A percentile compares a stretch with the other conserved stretches of the same genome.
These are phyloP conservation scores for Clarias pachynema DNA, from an alignment of 2,797 vertebrate species.

Conservation along the genomic window DNA sequence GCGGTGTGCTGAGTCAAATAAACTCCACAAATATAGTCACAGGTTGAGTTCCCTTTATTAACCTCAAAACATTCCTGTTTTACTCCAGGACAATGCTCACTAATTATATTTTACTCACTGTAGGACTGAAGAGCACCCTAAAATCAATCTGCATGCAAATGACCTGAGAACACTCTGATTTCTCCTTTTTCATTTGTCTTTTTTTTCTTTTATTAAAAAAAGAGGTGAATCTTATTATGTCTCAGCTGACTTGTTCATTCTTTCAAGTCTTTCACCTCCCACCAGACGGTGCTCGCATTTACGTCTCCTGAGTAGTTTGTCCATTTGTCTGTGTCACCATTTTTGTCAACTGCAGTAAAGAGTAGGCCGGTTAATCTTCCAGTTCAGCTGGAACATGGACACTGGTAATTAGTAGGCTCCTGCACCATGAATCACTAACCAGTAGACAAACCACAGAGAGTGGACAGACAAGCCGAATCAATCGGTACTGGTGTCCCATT, in stretches of 20 bases:
- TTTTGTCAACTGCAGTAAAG: slow-evolving; percentile 54
- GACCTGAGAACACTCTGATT: slow-evolving; percentile 8
- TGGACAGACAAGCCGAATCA: slow-evolving; percentile 44
- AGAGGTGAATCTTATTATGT: not conserved
- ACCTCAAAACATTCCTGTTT: slow-evolving; percentile 36
- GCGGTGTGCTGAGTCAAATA: slow-evolving; percentile 42
- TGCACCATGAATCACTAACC: slow-evolving; percentile 56
- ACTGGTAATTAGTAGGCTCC: slow-evolving; percentile 47
- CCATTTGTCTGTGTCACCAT: slow-evolving; percentile 46
- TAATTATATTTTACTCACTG: slow-evolving; percentile 43
- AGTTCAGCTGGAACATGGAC: slow-evolving; percentile 46
- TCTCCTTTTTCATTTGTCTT: not conserved
- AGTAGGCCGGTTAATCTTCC: slow-evolving; percentile 45
- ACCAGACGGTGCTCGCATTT: not conserved
- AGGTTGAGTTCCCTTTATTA: slow-evolving; percentile 37
- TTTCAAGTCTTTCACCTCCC: not conserved
- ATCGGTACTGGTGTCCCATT: slow-evolving; percentile 42
- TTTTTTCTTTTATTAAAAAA: not conserved
- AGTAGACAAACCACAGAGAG: slow-evolving; percentile 43
- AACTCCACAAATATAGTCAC: slow-evolving; percentile 41
- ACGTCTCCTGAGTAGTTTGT: slow-evolving; percentile 30
- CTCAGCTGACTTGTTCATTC: not conserved
- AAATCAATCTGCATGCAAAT: slow-evolving; percentile 31
- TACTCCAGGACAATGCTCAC: slow-evolving; percentile 30
- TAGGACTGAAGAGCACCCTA: not conserved